These are phyloP conservation scores for Tragelaphus oryx DNA, from an alignment of 2,797 vertebrate genomes.

Conservation along the genomic window DNA sequence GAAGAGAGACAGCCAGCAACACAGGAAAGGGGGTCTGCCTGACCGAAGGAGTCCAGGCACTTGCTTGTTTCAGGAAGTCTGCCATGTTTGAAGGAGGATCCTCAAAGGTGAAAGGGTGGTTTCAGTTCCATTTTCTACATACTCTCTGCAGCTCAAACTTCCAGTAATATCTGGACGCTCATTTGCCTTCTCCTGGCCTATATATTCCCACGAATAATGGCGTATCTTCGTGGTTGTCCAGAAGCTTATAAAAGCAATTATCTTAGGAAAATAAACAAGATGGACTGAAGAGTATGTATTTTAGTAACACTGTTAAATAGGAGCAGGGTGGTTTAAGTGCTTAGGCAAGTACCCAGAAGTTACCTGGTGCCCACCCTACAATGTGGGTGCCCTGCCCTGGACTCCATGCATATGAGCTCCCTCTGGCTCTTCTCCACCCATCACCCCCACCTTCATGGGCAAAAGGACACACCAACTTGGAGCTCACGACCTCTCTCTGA, in stretches of 20 bases:
- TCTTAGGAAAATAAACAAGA: neutral
- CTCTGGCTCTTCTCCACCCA: neutral
- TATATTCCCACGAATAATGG: neutral
- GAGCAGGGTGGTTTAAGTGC: neutral
- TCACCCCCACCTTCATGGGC: neutral
- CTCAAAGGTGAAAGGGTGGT: neutral
- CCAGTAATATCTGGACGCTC: neutral
- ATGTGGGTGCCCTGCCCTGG: neutral
- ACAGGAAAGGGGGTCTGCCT: neutral
- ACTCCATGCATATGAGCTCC: neutral
- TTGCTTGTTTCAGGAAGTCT: neutral
- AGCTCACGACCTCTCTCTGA: neutral
- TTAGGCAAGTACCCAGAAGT: neutral
- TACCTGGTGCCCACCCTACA: rapidly evolving
- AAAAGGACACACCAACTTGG: neutral
- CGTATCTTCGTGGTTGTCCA: neutral
- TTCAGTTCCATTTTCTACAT: neutral
- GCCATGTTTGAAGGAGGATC: neutral
- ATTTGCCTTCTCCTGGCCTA: neutral
- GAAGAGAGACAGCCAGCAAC: neutral
- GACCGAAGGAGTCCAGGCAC: neutral
- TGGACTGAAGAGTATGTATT: neutral
- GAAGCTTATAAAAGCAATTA: neutral
- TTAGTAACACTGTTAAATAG: neutral
- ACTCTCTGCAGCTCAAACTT: neutral